Evolutionary conservation across 2,113 vertebrate genomes (phyloP), one percentile per base, ranked within the genome.

Genomic region (Acrocephalus kingi): DNA sequence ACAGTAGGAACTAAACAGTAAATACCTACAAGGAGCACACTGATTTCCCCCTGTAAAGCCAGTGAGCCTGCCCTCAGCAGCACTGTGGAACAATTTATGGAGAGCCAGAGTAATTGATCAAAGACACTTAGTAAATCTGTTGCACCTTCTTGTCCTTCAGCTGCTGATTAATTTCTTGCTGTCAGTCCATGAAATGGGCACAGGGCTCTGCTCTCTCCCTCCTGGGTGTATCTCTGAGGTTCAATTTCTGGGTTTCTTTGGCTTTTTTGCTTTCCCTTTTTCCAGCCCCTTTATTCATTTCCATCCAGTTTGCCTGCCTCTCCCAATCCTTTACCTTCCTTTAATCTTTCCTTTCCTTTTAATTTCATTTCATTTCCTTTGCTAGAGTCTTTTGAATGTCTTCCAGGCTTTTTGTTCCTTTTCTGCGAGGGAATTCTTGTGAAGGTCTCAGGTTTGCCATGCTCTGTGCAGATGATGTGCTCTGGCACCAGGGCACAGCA

Each of bases 151-250:
- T 3, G 2, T 75, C 64, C 52, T 74, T 54, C n/a, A 37, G 31
- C 1, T 66, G 62, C 67, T 89, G 52, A 58, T 89, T 78, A 46
- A 31, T 41, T 48, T 61, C 68, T 33, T 64, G 54, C 45, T 84
- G 37, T 49, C 87, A 33, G n/a, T 27, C 61, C 73, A 33, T 54
- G 63, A n/a, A 91, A 86, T 0, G 13, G 58, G 22, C 71, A 8
- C 25, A 55, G 43, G 58, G 4, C 20, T 80, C 21, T 20, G 4
- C 41, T 48, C 19, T 27, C 55, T n/a, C 9, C 12, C 28, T 21
- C 16, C 52, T 55, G 31, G 24, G 2, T 63, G 2, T 11, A 5
- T 30, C 20, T 74, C 64, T 1, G 1, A 54, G 6, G 5, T 19
- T 43, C 21, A 55, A 3, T 43, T 88, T 15, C 25, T 67, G 48